Base-by-base conservation (phyloP, 2,113 vertebrate genomes). In the Apistogramma diplotaenia region DNA sequence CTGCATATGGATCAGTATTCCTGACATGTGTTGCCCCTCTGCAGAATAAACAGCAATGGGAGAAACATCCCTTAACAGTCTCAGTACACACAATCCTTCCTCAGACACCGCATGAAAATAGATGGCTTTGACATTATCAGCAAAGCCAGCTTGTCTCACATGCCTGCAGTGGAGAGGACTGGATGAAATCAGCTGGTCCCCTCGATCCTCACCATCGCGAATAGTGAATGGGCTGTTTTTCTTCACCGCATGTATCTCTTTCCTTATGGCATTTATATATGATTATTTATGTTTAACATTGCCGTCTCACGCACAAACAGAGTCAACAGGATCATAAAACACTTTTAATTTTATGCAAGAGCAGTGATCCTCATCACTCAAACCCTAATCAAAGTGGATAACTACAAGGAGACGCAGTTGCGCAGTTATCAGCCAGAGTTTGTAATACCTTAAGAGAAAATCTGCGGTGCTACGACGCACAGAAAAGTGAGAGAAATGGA, bases 71-170 rank as follows among this genome's bases (percentile, higher is more conserved):
- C 85, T 87, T 87, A 86, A 92, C 90, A 85, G 88, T 90, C 87
- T 92, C 84, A 53, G 87, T 81, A 89, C 89, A 93, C 93, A 89
- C 78, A 89, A 88, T 35, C 87, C 65, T 79, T 79, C 75, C 91
- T 89, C 89, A 89, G 81, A 89, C 87, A 76, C 82, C 29, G 86
- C 87, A 90, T 91, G 93, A 86, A 90, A 94, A 94, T 92, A 92
- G 91, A 94, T 94, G 92, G 86, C 88, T 92, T 86, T 94, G 93
- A 94, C 94, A 93, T 94, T 94, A 94, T 94, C 94, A 90, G 92
- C 80, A 87, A 77, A 90, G 88, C 91, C 92, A 92, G 90, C 92
- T 91, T 91, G 93, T 93, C 91, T 93, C 93, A 91, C 89, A 89
- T 84, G 87, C 89, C 87, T 91, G 89, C 90, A 91, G 79, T 84